Conservation (phyloP, 2,113 vertebrate species). For the Istiophorus platypterus region DNA sequence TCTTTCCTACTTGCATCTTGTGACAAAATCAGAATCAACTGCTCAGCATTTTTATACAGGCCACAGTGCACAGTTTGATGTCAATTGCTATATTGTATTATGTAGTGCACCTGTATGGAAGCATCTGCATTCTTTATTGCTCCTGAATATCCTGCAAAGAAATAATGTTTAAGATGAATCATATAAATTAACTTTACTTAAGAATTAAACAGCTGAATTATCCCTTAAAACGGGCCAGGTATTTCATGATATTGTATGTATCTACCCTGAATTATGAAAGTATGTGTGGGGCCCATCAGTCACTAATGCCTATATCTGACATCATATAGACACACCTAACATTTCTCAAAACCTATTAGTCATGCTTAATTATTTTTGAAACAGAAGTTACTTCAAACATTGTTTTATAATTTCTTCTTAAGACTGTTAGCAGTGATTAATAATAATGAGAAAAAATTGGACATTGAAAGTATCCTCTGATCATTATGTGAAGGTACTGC, state of each 20-base stretch:
- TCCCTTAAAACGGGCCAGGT: background rate
- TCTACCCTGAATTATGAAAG: background rate
- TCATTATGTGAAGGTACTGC: background rate
- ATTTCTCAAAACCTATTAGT: conserved; percentile 13
- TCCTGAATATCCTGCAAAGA: conserved; percentile 21
- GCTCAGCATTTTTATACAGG: too few species aligned
- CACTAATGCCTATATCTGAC: conserved; percentile 43
- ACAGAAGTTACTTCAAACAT: background rate
- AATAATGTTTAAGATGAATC: background rate
- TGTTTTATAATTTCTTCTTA: background rate
- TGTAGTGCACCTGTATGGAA: too few species aligned
- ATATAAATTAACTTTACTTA: background rate
- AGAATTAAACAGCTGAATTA: background rate
- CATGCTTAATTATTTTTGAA: background rate
- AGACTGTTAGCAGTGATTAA: background rate
- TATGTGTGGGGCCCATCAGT: background rate
- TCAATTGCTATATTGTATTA: too few species aligned
- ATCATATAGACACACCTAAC: conserved; percentile 9
- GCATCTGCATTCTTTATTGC: too few species aligned
- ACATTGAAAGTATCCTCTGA: background rate
- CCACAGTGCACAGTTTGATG: too few species aligned
- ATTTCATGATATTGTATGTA: background rate
- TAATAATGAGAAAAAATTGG: background rate
- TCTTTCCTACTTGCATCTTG: too few species aligned
- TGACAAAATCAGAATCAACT: too few species aligned